Conservation (phyloP, 2,797 vertebrate species). For the Manis javanica region DNA sequence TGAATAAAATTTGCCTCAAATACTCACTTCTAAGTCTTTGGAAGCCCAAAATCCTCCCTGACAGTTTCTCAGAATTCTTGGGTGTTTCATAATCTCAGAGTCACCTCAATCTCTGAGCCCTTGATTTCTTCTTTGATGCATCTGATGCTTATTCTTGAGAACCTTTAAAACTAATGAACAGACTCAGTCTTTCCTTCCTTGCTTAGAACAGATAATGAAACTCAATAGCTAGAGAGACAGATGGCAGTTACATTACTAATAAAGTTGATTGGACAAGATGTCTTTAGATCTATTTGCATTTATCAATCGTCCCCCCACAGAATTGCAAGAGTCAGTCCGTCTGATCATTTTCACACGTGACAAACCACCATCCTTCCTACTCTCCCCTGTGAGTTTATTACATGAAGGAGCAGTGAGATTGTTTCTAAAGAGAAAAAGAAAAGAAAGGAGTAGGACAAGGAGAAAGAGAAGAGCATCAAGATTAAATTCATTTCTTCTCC, state of each 20-base stretch:
- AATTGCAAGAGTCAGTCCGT: background rate
- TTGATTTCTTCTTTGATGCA: background rate
- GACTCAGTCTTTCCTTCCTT: background rate
- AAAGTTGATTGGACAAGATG: background rate
- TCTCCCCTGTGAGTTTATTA: background rate
- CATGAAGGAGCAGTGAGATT: background rate
- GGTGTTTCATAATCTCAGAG: background rate
- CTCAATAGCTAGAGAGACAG: background rate
- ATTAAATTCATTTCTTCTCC: constrained; percentile 15
- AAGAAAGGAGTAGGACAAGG: no score
- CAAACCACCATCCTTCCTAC: background rate
- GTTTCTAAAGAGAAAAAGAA: background rate
- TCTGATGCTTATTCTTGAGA: background rate
- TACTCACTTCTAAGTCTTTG: no score
- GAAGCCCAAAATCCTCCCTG: background rate
- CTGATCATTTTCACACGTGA: background rate
- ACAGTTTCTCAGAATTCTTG: background rate
- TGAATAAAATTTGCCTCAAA: constrained; percentile 20
- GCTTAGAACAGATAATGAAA: background rate
- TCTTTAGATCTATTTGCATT: background rate
- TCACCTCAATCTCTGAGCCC: background rate
- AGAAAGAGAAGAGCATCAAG: background rate
- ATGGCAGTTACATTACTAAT: background rate
- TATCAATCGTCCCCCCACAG: background rate
- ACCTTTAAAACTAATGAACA: background rate